Conservation (phyloP, 2,797 vertebrate genomes). For the Lerista edwardsae region DNA sequence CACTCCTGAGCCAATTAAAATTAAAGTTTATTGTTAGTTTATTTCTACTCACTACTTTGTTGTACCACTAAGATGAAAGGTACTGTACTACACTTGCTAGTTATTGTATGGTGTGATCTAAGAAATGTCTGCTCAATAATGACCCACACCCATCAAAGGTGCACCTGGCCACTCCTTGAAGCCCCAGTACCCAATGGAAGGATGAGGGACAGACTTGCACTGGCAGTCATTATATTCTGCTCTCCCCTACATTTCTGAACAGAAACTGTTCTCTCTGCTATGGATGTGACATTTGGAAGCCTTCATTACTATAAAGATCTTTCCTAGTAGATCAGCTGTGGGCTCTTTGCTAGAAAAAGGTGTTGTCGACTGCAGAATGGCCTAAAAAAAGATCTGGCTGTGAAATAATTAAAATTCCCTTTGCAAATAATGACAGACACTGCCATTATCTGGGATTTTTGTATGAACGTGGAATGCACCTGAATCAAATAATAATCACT, state of each 20-base stretch:
- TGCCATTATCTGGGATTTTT: neutral
- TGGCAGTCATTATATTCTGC: too few relatives aligned
- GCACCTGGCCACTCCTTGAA: too few relatives aligned
- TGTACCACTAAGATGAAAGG: constrained; percentile 8
- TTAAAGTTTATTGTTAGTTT: too few relatives aligned
- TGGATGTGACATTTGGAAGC: too few relatives aligned
- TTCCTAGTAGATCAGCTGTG: neutral
- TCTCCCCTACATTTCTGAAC: too few relatives aligned
- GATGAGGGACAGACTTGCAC: too few relatives aligned
- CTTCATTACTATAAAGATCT: too few relatives aligned
- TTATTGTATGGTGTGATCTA: neutral
- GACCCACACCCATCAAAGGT: too few relatives aligned
- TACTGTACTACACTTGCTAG: neutral
- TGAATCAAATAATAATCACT: neutral
- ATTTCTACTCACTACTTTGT: constrained; percentile 8
- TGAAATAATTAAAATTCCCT: neutral
- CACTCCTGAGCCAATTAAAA: too few relatives aligned
- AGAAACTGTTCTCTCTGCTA: too few relatives aligned
- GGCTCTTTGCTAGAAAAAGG: neutral
- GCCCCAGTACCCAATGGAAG: too few relatives aligned
- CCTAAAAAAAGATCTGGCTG: neutral
- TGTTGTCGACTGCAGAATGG: neutral
- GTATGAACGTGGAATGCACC: neutral
- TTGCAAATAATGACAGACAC: neutral
- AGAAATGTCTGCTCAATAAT: neutral